Percentiles rank a stretch among this genome's conserved stretches.
Evolutionary conservation across 2,113 vertebrate genomes (phyloP).

Genomic region (Miniopterus natalensis): DNA sequence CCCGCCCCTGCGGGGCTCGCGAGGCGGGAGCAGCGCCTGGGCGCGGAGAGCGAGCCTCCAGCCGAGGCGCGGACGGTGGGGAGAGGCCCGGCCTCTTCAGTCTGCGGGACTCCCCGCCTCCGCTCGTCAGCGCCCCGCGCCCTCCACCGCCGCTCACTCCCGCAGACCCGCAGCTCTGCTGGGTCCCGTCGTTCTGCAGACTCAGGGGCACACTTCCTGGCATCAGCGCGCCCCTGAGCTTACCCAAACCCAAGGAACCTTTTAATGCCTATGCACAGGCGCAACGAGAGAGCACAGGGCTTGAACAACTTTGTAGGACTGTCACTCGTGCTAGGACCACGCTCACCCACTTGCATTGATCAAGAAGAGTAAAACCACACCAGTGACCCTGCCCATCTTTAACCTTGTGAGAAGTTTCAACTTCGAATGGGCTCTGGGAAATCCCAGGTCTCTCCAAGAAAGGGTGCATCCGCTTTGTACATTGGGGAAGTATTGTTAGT

Average conservation of each 20-base stretch:
- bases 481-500: neutral
- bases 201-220: neutral
- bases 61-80: rapidly evolving
- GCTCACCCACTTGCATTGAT: neutral
- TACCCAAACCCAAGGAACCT: neutral
- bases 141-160: neutral
- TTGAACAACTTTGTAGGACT: neutral
- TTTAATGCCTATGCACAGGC: neutral
- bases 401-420: neutral
- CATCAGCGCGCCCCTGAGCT: neutral
- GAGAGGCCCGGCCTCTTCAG: neutral
- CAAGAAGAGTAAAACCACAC: neutral
- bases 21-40: neutral
- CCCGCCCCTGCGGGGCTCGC: slow-evolving; percentile 26
- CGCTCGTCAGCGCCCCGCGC: rapidly evolving
- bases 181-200: neutral
- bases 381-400: neutral
- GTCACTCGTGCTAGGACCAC: neutral
- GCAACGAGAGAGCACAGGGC: rapidly evolving
- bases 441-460: neutral
- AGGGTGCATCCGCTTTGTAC: no score
- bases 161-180: neutral
- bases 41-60: neutral
- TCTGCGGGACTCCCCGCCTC: rapidly evolving
- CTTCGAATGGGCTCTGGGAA: neutral